Conservation (phyloP, 1,140 invertebrate species). For the Orius insidiosus region DNA sequence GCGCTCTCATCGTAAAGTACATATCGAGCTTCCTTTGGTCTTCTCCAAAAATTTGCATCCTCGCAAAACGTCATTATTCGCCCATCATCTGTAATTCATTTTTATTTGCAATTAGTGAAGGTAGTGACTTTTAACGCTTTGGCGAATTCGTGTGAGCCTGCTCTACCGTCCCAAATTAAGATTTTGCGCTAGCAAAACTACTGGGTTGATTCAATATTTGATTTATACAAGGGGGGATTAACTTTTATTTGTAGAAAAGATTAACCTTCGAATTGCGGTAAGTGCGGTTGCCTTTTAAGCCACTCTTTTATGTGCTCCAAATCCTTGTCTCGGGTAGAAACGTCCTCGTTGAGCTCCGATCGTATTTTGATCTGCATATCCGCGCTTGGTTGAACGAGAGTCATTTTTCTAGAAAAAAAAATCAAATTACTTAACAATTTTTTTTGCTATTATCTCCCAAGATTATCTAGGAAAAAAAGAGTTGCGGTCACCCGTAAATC, state of each 20-base stretch:
- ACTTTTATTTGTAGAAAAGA: background rate
- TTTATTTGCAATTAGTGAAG: background rate
- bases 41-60: slow-evolving; percentile 74
- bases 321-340: slow-evolving; percentile 45
- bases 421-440: no score
- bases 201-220: no score
- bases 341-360: slow-evolving; percentile 57
- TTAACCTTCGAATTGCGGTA: slow-evolving; percentile 50
- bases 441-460: no score
- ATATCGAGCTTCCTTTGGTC: slow-evolving; percentile 62
- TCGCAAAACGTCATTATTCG: slow-evolving; percentile 57
- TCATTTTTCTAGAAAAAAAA: slow-evolving; percentile 30
- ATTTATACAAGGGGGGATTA: no score
- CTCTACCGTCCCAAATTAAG: no score
- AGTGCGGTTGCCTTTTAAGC: slow-evolving; percentile 51
- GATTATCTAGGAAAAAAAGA: no score
- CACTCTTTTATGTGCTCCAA: slow-evolving; percentile 47
- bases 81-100: slow-evolving; percentile 42
- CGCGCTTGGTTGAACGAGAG: slow-evolving; percentile 47
- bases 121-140: no score
- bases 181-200: no score
- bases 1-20: slow-evolving; percentile 69
- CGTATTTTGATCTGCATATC: slow-evolving; percentile 56
- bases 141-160: no score
- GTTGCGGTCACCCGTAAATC: no score